Evolutionary conservation across 2,888 invertebrate species (phyloP).

Genomic region (Eupithecia abbreviata): DNA sequence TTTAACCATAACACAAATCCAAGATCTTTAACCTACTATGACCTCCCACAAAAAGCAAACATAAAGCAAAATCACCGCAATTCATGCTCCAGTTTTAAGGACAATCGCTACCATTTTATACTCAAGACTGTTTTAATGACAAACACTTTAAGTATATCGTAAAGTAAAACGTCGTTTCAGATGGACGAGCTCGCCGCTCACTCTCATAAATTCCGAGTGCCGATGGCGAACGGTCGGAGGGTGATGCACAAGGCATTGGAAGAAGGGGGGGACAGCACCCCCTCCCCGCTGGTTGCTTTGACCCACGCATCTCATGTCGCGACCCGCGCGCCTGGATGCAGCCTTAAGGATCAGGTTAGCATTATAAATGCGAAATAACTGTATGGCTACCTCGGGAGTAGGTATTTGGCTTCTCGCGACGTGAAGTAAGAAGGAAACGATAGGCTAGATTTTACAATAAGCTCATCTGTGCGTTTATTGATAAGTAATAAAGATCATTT

Average conservation of each 20-base stretch:
- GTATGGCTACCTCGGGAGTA: no score
- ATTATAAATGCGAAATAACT: not conserved
- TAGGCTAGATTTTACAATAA: no score
- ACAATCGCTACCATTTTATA: conserved; percentile 10
- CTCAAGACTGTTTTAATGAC: conserved; percentile 38
- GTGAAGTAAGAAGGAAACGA: no score
- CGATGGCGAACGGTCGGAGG: conserved; percentile 67
- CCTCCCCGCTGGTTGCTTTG: conserved; percentile 69
- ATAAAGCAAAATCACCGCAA: conserved; percentile 36
- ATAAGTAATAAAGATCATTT: no score
- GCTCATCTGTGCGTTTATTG: no score
- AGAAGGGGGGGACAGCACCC: conserved; percentile 61
- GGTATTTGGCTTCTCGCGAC: no score
- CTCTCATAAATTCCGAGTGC: conserved; percentile 74
- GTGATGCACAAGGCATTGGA: conserved; percentile 63
- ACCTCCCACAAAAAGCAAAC: conserved; percentile 16
- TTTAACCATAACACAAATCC: conserved; percentile 30
- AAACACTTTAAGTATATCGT: conserved; percentile 40
- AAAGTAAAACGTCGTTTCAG: conserved; percentile 54
- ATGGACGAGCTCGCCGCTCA: conserved; percentile 76
- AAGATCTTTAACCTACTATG: not conserved
- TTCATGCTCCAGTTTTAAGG: not conserved
- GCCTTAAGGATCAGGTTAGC: conserved; percentile 63
- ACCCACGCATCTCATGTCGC: conserved; percentile 75
- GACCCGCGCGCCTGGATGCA: conserved; percentile 73